Base-by-base conservation (phyloP, 2,888 invertebrate genomes). In the Emesis russula region DNA sequence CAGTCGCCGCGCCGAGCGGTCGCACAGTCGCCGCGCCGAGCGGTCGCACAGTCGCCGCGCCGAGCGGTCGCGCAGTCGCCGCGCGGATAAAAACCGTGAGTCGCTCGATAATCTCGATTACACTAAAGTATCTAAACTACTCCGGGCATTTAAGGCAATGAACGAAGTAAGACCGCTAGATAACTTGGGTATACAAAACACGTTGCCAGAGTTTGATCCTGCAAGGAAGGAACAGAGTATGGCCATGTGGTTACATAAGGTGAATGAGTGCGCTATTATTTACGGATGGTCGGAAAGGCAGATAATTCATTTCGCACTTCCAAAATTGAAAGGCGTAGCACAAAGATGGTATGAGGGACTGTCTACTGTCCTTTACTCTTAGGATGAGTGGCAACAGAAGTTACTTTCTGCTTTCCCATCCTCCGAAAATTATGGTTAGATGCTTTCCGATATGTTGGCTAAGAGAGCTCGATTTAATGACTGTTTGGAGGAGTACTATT, bases 391-490 rank as follows among this genome's bases (percentile, higher is more conserved):
- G 93, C 93, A 93, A 66, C 36, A 11, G n/a, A 84, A 86, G 66
- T 66, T 94, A n/a, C 11, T 44, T 6, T 87, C 92, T 70, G 90
- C 89, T 1, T 94, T 94, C 78, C 93, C 93, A 18, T 48, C 77
- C 13, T 73, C 80, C 2, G 84, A 91, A 66, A 85, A 92, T 73
- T 94, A 91, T 48, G 89, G 89, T 11, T 90, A 90, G 71, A 48
- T 93, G 0, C 81, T 94, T 48, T 91, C 92, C 2, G 90, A 91
- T 75, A 94, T 93, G 94, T 79, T 94, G 48, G 38, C 81, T n/a
- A 90, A 84, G 41, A 70, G 83, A 18, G 92, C 53, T 36, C 53
- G 70, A 25, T 81, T 77, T 11, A 58, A 41, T n/a, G 90, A 93
- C 15, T 89, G 92, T 0, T 58, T 92, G 63, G 92, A 92, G 66